phyloP scores from a whole-genome alignment of 1,140 invertebrate genomes.

The Watersipora subatra region DNA sequence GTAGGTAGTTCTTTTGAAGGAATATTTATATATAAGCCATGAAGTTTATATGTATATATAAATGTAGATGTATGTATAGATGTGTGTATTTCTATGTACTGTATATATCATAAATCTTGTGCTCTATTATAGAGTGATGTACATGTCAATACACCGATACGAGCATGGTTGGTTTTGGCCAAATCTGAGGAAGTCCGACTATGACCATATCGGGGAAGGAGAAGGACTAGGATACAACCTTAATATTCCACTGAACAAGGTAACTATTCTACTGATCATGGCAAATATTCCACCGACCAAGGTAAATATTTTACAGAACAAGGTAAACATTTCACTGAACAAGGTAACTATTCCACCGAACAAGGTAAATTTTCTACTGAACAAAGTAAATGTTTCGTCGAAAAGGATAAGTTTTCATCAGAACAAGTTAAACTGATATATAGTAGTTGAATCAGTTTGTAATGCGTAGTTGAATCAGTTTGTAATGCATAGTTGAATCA shows the following conservation, averaged over 20 bases:
- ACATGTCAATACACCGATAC: slow-evolving; percentile 94
- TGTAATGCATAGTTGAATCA: no score
- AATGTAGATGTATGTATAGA: no score
- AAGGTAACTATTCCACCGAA: slow-evolving; percentile 32
- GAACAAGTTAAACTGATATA: not conserved
- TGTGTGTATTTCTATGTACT: no score
- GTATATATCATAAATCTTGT: no score
- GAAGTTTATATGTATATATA: no score
- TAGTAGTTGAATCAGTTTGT: no score
- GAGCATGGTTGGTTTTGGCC: slow-evolving; percentile 89
- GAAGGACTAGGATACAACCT: slow-evolving; percentile 71
- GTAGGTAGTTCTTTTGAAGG: no score
- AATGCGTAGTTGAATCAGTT: no score
- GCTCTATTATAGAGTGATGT: slow-evolving; percentile 69
- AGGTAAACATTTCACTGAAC: slow-evolving; percentile 78
- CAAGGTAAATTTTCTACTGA: slow-evolving; percentile 77
- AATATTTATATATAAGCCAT: no score
- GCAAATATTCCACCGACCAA: slow-evolving; percentile 75
- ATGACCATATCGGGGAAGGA: slow-evolving; percentile 61
- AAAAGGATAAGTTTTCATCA: not conserved
- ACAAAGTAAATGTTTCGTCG: slow-evolving; percentile 44
- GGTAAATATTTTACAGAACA: slow-evolving; percentile 20
- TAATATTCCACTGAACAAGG: slow-evolving; percentile 77
- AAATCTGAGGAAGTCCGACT: slow-evolving; percentile 72
- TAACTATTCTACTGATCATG: slow-evolving; percentile 16